Evolutionary conservation across 2,797 vertebrate genomes (phyloP).

Genomic region (Stomatorhinus walkeri): DNA sequence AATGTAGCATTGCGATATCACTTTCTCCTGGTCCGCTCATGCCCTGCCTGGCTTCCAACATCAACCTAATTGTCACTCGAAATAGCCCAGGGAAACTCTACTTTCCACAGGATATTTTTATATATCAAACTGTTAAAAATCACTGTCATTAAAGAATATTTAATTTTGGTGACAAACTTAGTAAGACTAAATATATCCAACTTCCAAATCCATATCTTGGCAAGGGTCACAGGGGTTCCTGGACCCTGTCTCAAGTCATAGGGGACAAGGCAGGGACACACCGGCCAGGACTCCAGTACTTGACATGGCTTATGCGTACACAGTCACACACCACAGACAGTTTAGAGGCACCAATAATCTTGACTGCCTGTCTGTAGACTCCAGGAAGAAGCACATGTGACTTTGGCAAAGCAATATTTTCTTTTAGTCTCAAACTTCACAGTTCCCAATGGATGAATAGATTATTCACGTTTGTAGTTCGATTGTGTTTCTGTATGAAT

Average conservation of each 20-base stretch:
- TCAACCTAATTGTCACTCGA: not conserved
- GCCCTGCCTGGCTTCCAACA: not conserved
- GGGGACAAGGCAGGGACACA: not conserved
- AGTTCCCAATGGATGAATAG: not conserved
- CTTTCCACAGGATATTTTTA: not conserved
- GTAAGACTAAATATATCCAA: not conserved
- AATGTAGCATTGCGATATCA: not conserved
- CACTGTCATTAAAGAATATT: not conserved
- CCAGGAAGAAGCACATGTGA: not conserved
- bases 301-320: not conserved
- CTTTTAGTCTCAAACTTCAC: slow-evolving; percentile 1
- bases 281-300: not conserved
- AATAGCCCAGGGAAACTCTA: not conserved
- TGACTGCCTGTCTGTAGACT: not conserved
- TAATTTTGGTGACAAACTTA: not conserved
- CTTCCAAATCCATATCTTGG: not conserved
- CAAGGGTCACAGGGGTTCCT: not conserved
- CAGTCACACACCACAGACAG: not conserved
- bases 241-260: not conserved
- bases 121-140: not conserved
- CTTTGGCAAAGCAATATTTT: not conserved
- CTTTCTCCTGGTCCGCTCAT: not conserved
- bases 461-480: not conserved
- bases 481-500: not conserved
- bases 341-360: not conserved